Conservation (phyloP, 2,888 invertebrate genomes). For the Troides oblongomaculatus region DNA sequence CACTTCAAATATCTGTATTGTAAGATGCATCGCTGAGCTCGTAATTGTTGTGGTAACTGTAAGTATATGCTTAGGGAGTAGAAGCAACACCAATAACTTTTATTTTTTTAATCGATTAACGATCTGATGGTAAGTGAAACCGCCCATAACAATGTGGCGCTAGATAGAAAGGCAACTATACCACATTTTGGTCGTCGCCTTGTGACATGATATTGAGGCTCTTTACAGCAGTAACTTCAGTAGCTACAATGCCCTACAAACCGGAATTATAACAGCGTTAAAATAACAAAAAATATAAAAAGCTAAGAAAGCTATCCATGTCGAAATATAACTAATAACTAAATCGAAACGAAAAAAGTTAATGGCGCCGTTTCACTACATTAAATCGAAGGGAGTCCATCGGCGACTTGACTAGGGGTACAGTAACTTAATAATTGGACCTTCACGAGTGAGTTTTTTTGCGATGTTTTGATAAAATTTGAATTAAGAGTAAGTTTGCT, state of each 20-base stretch:
- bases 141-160: too few relatives aligned
- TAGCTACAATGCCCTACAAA: too few relatives aligned
- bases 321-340: not conserved
- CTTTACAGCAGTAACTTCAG: too few relatives aligned
- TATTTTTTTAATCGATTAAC: too few relatives aligned
- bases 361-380: not conserved
- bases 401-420: conserved; percentile 48
- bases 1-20: not conserved
- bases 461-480: not conserved
- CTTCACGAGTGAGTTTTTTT: not conserved
- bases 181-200: too few relatives aligned
- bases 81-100: too few relatives aligned
- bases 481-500: not conserved
- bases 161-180: too few relatives aligned
- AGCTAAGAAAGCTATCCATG: not conserved
- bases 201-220: too few relatives aligned
- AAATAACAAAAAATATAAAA: not conserved
- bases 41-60: too few relatives aligned
- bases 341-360: not conserved
- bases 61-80: too few relatives aligned
- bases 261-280: not conserved
- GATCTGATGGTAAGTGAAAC: too few relatives aligned
- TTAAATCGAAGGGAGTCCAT: conserved; percentile 5
- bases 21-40: too few relatives aligned
- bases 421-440: conserved; percentile 4